Base-by-base conservation (phyloP, 1,140 invertebrate genomes). In the Trachelipus rathkii region DNA sequence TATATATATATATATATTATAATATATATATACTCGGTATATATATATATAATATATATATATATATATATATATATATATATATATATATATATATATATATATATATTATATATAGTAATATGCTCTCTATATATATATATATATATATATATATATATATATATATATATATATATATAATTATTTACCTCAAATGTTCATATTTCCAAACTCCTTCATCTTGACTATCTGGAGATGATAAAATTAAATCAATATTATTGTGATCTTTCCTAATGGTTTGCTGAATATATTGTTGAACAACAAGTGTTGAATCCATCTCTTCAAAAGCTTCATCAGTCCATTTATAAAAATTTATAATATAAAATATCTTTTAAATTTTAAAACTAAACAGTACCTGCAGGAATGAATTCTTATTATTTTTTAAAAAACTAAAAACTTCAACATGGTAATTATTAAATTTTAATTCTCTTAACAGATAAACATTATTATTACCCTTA, bases 171-270 rank as follows among this genome's bases (percentile, higher is more conserved):
- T 33, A 33, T 33, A 33, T 33, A 33, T 33, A 33, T 33, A 33
- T 33, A 33, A 33, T 1, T 33, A 19, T 53, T 72, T 87, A 92
- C 89, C 93, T 89, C 46, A 99, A 88, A 88, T 99, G 98, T 88
- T 99, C 98, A 86, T 99, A 99, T 87, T 99, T 99, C 98, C 98
- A 99, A 10, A 99, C 96, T 50, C 97, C 97, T 87, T 99, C 96
- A 85, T 99, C 97, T 85, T 99, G 95, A 10, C 93, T 91, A 82
- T 98, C 96, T 19, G 98, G 98, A 86, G 97, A 95, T 81, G 91
- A 95, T 13, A 99, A 86, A 83, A 99, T 99, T 46, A 92, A 89
- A 82, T 98, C 96, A 73, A 99, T 92, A 87, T 97, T 95, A 23
- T 91, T 89, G 43, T 95, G 93, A 87, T 99, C 94, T 80, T 90